These are phyloP conservation scores for Caenorhabditis elegans DNA, from an alignment of 1,140 invertebrate species.

Conservation along the genomic window WBcel235 BX284604.4:11871001-11871500, in stretches of 20 bases:
- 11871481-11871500: slow-evolving; percentile 1
- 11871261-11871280: not conserved
- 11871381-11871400: slow-evolving; percentile 4
- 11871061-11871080: not conserved
- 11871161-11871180: not conserved
- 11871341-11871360: slow-evolving; percentile 6
- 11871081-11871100: not conserved
- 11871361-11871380: slow-evolving; percentile 27
- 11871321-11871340: slow-evolving; percentile 21
- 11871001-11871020: too few species aligned
- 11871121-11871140: slow-evolving; percentile 27
- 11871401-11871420: slow-evolving; percentile 1
- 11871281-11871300: not conserved
- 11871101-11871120: not conserved
- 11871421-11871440: slow-evolving; percentile 3
- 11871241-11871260: slow-evolving; percentile 1
- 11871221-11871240: slow-evolving; percentile 15
- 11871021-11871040: too few species aligned
- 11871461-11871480: not conserved
- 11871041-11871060: not conserved
- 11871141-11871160: not conserved
- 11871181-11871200: not conserved
- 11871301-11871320: not conserved
- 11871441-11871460: slow-evolving; percentile 5
- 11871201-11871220: not conserved